Percentiles rank a stretch among this genome's conserved stretches.
Evolutionary conservation across 1,140 invertebrate species (phyloP).

Genomic region (Drosophila jambulina): DNA sequence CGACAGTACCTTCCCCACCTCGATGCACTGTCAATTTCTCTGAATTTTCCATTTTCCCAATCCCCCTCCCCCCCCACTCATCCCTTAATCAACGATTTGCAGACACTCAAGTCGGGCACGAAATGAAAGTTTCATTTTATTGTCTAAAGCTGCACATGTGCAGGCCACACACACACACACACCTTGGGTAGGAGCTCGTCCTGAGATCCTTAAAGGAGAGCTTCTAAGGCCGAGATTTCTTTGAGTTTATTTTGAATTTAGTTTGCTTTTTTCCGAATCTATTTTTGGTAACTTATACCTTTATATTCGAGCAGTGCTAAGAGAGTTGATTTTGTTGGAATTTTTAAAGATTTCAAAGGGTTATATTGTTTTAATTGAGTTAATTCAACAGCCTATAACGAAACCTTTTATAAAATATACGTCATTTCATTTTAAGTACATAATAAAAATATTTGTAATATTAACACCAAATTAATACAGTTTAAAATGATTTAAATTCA

Average conservation of each 20-base stretch:
- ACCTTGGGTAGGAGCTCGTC: background rate
- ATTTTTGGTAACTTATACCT: background rate
- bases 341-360: background rate
- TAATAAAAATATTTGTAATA: no score
- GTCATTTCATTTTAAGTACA: no score
- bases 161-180: background rate
- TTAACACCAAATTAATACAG: no score
- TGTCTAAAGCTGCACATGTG: constrained; percentile 35
- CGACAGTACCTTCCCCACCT: background rate
- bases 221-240: constrained; percentile 3
- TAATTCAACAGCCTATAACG: no score
- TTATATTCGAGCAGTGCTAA: background rate
- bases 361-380: no score
- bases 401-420: background rate
- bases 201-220: background rate
- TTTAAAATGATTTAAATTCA: no score
- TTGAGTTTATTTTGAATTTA: constrained; percentile 12
- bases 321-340: background rate
- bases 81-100: constrained; percentile 36
- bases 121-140: constrained; percentile 43
- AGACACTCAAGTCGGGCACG: constrained; percentile 33
- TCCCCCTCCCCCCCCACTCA: background rate
- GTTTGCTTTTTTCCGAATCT: background rate
- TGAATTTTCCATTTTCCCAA: constrained; percentile 4
- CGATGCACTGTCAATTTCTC: constrained; percentile 30